Percentiles rank a stretch among this genome's conserved stretches.
phyloP scores from a whole-genome alignment of 2,113 vertebrate genomes.

The Recurvirostra avosetta region DNA sequence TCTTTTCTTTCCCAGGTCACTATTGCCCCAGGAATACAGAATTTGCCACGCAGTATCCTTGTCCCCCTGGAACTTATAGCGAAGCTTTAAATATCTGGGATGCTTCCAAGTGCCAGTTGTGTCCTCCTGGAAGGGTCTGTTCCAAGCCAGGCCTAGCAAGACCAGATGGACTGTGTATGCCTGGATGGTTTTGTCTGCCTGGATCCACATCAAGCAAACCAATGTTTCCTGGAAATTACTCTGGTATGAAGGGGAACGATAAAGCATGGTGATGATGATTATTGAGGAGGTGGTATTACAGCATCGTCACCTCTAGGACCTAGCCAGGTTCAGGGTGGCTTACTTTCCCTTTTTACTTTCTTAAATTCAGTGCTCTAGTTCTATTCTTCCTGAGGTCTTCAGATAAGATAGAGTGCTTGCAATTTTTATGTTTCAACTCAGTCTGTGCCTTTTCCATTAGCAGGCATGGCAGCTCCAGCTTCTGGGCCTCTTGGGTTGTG shows the following conservation, averaged over 20 bases:
- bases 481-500: slow-evolving; percentile 5
- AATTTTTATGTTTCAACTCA: background rate
- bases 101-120: slow-evolving; percentile 55
- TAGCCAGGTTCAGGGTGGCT: background rate
- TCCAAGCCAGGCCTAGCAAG: slow-evolving; percentile 52
- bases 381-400: background rate
- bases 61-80: slow-evolving; percentile 67
- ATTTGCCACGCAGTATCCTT: slow-evolving; percentile 63
- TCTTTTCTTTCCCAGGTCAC: slow-evolving; percentile 66
- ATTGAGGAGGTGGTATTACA: background rate
- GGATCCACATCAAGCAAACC: slow-evolving; percentile 38
- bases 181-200: slow-evolving; percentile 66
- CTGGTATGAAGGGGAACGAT: background rate
- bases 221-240: background rate
- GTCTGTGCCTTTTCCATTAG: background rate
- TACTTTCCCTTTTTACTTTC: background rate
- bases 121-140: slow-evolving; percentile 80
- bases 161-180: slow-evolving; percentile 55
- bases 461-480: background rate
- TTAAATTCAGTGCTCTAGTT: background rate
- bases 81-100: slow-evolving; percentile 18
- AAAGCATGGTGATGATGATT: background rate
- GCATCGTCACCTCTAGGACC: background rate
- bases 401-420: background rate
- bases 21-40: slow-evolving; percentile 82